A percentile compares a stretch with the other conserved stretches of the same genome.
Conservation (phyloP, 2,888 invertebrate species). For the Hemaris fuciformis region DNA sequence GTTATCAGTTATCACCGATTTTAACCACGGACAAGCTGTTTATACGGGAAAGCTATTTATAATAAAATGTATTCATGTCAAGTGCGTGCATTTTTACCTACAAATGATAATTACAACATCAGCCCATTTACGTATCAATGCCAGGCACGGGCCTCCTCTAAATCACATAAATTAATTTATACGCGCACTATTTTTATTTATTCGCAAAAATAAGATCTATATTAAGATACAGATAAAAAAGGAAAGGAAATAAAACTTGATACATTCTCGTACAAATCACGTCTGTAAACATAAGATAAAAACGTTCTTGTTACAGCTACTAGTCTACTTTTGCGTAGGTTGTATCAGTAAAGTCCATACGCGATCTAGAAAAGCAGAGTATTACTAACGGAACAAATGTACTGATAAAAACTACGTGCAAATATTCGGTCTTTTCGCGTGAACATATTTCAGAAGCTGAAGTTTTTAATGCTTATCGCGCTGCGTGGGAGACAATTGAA, state of each 20-base stretch:
- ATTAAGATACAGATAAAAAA: background rate
- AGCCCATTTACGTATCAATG: too few relatives aligned
- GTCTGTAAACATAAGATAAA: background rate
- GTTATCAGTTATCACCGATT: too few relatives aligned
- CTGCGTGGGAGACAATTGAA: background rate
- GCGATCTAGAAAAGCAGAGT: conserved; percentile 20
- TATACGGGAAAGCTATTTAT: too few relatives aligned
- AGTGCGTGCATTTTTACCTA: too few relatives aligned
- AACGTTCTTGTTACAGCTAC: background rate
- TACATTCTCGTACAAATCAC: background rate
- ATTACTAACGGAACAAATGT: conserved; percentile 23
- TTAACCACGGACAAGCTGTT: too few relatives aligned
- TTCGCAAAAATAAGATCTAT: too few relatives aligned
- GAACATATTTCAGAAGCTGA: conserved; percentile 26
- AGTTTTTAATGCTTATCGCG: conserved; percentile 16
- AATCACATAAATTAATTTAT: too few relatives aligned
- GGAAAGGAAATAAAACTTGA: background rate
- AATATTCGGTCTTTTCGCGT: conserved; percentile 32
- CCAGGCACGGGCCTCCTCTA: too few relatives aligned
- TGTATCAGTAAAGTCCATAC: background rate
- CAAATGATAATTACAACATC: too few relatives aligned
- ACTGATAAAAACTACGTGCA: conserved; percentile 40
- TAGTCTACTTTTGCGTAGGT: conserved; percentile 1
- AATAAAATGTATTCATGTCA: too few relatives aligned
- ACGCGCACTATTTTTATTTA: too few relatives aligned